Evolutionary conservation across 2,113 vertebrate genomes (phyloP).

Genomic region (Pongo abelii): DNA sequence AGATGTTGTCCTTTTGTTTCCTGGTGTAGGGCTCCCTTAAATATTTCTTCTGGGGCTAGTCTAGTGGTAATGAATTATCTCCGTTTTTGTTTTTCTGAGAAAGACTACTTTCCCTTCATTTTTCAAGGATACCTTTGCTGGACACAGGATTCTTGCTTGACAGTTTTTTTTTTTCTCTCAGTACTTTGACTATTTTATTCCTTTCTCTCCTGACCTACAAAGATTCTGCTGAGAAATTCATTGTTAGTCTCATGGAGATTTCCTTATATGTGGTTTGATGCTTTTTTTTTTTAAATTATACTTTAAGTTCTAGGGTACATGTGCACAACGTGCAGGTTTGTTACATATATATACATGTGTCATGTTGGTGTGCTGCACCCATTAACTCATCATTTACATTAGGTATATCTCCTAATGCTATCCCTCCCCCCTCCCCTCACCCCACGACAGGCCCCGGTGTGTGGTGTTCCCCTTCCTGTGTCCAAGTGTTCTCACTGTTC

Average conservation of each 20-base stretch:
- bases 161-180: background rate
- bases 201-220: background rate
- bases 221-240: background rate
- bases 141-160: background rate
- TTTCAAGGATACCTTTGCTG: too few relatives aligned
- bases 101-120: background rate
- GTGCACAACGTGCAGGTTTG: too few relatives aligned
- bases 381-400: too few relatives aligned
- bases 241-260: background rate
- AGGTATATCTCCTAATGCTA: too few relatives aligned
- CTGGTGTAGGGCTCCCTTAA: background rate
- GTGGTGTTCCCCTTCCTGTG: too few relatives aligned
- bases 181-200: background rate
- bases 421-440: too few relatives aligned
- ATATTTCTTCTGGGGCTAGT: background rate
- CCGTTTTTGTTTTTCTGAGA: background rate
- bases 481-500: too few relatives aligned
- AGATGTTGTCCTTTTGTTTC: background rate
- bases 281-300: background rate
- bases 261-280: background rate
- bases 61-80: background rate
- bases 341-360: too few relatives aligned
- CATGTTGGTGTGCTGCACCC: too few relatives aligned
- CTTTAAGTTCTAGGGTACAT: too few relatives aligned
- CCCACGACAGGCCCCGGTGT: too few relatives aligned